Conservation (phyloP, 2,797 vertebrate genomes). For the Arnoldichthys spilopterus region DNA sequence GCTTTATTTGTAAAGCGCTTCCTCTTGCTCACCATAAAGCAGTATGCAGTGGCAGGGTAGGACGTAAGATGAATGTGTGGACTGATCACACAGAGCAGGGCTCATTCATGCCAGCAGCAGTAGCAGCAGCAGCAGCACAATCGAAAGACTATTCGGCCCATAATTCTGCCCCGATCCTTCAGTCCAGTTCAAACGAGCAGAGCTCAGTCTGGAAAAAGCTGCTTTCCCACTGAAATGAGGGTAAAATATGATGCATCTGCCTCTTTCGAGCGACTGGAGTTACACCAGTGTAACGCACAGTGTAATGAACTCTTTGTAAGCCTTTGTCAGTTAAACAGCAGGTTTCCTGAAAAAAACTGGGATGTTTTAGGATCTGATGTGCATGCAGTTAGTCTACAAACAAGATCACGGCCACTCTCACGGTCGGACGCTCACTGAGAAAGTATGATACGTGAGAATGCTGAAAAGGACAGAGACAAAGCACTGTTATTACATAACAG, state of each 20-base stretch:
- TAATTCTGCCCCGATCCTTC: slow-evolving; percentile 35
- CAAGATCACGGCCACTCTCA: background rate
- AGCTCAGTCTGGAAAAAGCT: slow-evolving; percentile 3
- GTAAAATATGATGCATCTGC: slow-evolving; percentile 8
- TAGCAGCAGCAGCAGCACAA: slow-evolving; percentile 52
- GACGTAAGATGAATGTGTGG: slow-evolving; percentile 59
- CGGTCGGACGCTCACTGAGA: background rate
- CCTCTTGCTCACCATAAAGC: slow-evolving; percentile 15
- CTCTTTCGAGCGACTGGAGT: background rate
- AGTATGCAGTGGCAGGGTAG: slow-evolving; percentile 45
- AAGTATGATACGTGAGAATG: background rate
- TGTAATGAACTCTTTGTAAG: slow-evolving; percentile 12
- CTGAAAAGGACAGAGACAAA: background rate
- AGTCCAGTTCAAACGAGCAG: slow-evolving; percentile 19
- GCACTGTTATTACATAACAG: slow-evolving; percentile 22
- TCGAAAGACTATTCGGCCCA: slow-evolving; percentile 47
- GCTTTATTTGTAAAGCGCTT: slow-evolving; percentile 22
- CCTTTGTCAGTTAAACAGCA: background rate
- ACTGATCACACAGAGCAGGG: slow-evolving; percentile 45
- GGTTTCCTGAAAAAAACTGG: background rate
- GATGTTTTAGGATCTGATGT: background rate
- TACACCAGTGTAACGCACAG: background rate
- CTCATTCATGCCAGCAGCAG: slow-evolving; percentile 58
- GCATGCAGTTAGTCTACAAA: background rate
- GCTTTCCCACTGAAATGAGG: slow-evolving; percentile 24